These are phyloP conservation scores for Machimus atricapillus DNA, from an alignment of 2,888 invertebrate species.

Conservation along the genomic window DNA sequence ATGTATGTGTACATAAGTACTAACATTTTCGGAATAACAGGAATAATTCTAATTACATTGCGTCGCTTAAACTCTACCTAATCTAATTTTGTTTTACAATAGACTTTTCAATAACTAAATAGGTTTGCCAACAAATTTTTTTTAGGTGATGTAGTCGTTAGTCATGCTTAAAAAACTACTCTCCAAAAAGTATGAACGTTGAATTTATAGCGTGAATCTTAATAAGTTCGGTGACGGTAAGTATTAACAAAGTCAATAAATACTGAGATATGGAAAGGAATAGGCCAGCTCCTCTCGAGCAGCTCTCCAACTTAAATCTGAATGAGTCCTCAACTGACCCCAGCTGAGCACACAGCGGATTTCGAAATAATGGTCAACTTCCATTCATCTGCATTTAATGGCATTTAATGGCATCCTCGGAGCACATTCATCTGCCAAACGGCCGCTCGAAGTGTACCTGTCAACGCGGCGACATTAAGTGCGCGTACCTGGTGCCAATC, in stretches of 20 bases:
- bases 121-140: background rate
- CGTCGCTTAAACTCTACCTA: too few species aligned
- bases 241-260: background rate
- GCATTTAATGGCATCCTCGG: background rate
- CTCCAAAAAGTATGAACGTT: background rate
- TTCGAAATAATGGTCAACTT: background rate
- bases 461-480: background rate
- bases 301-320: background rate
- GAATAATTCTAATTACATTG: too few species aligned
- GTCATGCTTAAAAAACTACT: too few species aligned
- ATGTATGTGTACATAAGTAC: too few species aligned
- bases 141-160: background rate
- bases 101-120: too few species aligned
- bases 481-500: background rate
- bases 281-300: background rate
- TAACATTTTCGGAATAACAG: too few species aligned
- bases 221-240: background rate
- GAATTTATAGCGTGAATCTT: background rate
- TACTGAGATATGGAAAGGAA: background rate
- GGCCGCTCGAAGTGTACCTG: background rate
- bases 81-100: too few species aligned
- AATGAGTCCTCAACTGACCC: background rate
- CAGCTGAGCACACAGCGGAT: background rate
- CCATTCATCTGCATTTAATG: background rate
- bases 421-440: slow-evolving; percentile 7